Evolutionary conservation across 2,797 vertebrate species (phyloP).

Genomic region (Squalus acanthias): DNA sequence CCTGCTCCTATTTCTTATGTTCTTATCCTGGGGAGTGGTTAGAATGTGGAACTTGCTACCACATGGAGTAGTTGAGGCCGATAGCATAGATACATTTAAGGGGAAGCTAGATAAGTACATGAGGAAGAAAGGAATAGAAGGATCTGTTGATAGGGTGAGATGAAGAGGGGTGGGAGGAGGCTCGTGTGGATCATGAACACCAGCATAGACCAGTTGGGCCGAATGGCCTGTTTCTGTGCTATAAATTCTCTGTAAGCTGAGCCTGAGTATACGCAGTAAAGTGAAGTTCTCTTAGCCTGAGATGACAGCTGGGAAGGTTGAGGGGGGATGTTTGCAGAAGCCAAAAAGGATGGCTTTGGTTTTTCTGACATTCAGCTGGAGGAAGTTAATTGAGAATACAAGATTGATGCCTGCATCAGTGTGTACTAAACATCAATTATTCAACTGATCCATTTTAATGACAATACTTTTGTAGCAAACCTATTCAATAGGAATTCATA

Average conservation of each 20-base stretch:
- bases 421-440: too few species aligned
- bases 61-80: neutral
- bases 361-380: neutral
- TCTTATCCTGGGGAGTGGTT: neutral
- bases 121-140: neutral
- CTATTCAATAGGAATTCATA: too few species aligned
- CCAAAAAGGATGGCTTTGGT: neutral
- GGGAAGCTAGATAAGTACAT: neutral
- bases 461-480: too few species aligned
- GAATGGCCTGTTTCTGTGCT: neutral
- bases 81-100: neutral
- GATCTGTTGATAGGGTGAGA: neutral
- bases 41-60: neutral
- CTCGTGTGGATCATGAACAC: neutral
- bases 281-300: neutral
- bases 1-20: neutral
- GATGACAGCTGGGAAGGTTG: neutral
- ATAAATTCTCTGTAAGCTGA: neutral
- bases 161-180: neutral
- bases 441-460: too few species aligned
- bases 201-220: neutral
- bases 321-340: neutral
- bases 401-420: neutral
- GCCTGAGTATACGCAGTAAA: neutral
- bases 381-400: neutral